Evolutionary conservation across 1,140 invertebrate species (phyloP), one percentile per base, ranked within the genome.

Genomic region (Calliphora vicina): DNA sequence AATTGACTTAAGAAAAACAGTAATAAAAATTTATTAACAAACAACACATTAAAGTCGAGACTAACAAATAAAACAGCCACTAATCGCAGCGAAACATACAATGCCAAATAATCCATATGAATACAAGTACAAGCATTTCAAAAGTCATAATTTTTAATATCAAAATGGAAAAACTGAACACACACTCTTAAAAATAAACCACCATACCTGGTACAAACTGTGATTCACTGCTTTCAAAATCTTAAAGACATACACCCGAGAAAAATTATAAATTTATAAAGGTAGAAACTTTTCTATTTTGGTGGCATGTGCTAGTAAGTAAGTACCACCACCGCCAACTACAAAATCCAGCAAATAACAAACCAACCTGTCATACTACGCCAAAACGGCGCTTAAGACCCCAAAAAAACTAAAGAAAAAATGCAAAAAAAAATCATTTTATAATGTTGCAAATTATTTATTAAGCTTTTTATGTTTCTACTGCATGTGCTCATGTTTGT

Each of bases 401-500:
- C n/a, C n/a, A 20, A 78, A 43, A 78, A 43, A 20, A 23, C 6
- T 20, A 67, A 67, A 23, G 0, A 23, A 67, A 67, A 67, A 67
- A 67, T n/a, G n/a, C n/a, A 57, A 13, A 57, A 15, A 57, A 6
- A 5, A 0, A 17, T 13, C 45, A 43, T 43, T 78, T 78, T 43
- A 78, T 78, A 78, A 78, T 78, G 74, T 78, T 78, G 74, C 74
- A 78, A 78, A 78, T 78, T 78, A 78, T 78, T 78, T 78, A 78
- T 78, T n/a, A 67, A 23, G 57, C 57, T 67, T 67, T 67, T 67
- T 23, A 67, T 67, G 57, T 10, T 67, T 67, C 57, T 23, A 67
- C 57, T 67, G 8, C 8, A 20, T 67, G n/a, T n/a, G n/a, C n/a
- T n/a, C n/a, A n/a, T n/a, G 45, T 57, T 29, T 29, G 29, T 29